Percentiles rank a stretch among this genome's conserved stretches.
These are phyloP conservation scores for Hemitrygon akajei DNA, from an alignment of 2,797 vertebrate genomes.

Conservation along the genomic window DNA sequence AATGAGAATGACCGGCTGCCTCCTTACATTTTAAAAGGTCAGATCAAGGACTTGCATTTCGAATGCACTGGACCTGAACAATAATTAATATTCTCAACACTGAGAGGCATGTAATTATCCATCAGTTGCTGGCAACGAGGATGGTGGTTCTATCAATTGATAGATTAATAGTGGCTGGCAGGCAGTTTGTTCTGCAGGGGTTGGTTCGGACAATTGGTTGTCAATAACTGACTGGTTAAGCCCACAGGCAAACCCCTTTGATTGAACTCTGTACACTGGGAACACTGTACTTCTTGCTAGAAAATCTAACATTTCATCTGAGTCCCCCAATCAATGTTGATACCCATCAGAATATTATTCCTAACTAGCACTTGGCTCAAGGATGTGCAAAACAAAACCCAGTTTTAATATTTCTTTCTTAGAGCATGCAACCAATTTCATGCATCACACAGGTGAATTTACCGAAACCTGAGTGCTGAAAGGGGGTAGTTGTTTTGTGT, in stretches of 20 bases:
- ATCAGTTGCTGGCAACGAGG: background rate
- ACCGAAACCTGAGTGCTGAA: too few relatives aligned
- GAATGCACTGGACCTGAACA: background rate
- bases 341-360: background rate
- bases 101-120: background rate
- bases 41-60: background rate
- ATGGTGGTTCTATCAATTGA: background rate
- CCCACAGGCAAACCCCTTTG: background rate
- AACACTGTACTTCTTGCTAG: background rate
- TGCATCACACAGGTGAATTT: background rate
- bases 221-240: background rate
- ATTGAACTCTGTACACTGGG: background rate
- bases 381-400: background rate
- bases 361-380: background rate
- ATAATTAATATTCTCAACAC: slow-evolving; percentile 27
- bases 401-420: slow-evolving; percentile 17
- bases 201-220: background rate
- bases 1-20: background rate
- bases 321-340: background rate
- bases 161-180: background rate
- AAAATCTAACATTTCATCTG: background rate
- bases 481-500: too few relatives aligned
- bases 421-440: background rate
- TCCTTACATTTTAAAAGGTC: background rate
- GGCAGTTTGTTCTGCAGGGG: background rate